Evolutionary conservation across 1,140 invertebrate species (phyloP), one percentile per base, ranked within the genome.

Genomic region (Caenorhabditis inopinata): DNA sequence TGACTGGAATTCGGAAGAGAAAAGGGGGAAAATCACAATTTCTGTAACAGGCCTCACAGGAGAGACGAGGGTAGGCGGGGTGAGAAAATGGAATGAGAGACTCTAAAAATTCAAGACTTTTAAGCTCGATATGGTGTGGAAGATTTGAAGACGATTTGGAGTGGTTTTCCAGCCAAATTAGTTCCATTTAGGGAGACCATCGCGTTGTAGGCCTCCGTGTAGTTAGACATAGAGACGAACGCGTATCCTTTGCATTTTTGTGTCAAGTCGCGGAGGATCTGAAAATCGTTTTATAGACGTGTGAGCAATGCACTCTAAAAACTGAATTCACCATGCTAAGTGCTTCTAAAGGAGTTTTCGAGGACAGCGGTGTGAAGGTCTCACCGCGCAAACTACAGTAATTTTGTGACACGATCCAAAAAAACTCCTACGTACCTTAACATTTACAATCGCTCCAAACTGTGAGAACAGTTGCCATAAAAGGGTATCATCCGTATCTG

Each of bases 171-270:
- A 86, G 95, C 96, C 84, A 99, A 92, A 82, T 95, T 96, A 91
- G 97, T 98, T 74, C 96, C 96, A 90, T 99, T 98, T 79, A 99
- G 92, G 82, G 94, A 95, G 90, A 96, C 95, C 86, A 99, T 98
- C 16, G 78, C 78, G 16, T 47, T 48, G 14, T 47, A 75, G 45
- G 78, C 78, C 9, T 79, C 78, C 18, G 78, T 35, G 48, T 98
- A 98, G 90, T 98, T 97, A 86, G 95, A 97, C 97, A 99, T 99
- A 76, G 96, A 98, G 79, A 99, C 96, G 90, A 98, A 98, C n/a
- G 96, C 97, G 90, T 97, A 98, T 85, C 97, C 97, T 91, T 98
- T 98, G 92, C 97, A 98, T 91, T 98, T 98, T 91, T 97, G 96
- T 81, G 96, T 97, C 90, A 97, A 94, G 91, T 98, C 96, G 81